Evolutionary conservation across 2,888 invertebrate species (phyloP).

Genomic region (Dromius quadrimaculatus): DNA sequence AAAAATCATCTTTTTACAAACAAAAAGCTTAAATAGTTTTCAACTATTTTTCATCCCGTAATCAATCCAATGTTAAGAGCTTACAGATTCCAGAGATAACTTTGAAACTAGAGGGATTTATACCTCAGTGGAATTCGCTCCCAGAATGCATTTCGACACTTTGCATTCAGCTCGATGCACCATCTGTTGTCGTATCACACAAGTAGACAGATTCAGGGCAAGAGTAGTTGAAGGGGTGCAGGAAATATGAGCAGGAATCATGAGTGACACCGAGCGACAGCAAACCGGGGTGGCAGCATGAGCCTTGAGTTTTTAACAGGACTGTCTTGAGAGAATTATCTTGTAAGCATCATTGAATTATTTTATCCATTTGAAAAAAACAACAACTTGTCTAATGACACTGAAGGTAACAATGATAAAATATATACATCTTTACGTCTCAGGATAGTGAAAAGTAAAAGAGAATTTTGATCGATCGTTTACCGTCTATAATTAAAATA

Average conservation of each 20-base stretch:
- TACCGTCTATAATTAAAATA: no score
- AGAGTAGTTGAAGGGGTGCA: neutral
- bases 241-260: no score
- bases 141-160: neutral
- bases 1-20: no score
- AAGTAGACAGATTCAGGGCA: constrained; percentile 10
- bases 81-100: constrained; percentile 18
- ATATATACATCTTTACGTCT: no score
- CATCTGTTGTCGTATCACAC: constrained; percentile 43
- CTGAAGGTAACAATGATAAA: no score
- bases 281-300: neutral
- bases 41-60: neutral
- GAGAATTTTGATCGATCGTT: no score
- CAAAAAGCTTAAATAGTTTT: constrained; percentile 17
- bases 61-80: constrained; percentile 19
- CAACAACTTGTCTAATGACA: no score
- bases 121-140: constrained; percentile 12
- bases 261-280: neutral
- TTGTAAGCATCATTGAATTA: no score
- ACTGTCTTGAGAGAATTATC: no score
- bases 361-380: no score
- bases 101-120: constrained; percentile 6
- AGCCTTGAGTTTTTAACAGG: no score
- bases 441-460: no score
- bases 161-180: constrained; percentile 29